Conservation (phyloP, 1,140 invertebrate species). For the Dendrolimus kikuchii region DNA sequence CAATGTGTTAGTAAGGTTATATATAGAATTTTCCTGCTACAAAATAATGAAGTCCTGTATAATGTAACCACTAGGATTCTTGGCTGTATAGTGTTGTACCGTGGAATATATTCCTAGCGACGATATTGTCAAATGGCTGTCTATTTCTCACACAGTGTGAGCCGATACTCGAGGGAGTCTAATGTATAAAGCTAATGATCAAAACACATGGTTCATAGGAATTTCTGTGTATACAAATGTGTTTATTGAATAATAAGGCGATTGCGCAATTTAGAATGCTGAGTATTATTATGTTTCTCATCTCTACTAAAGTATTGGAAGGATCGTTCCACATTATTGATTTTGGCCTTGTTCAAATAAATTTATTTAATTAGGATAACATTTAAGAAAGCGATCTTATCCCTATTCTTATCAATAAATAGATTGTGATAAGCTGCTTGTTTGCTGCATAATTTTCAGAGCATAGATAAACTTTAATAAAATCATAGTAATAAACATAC, state of each 20-base stretch:
- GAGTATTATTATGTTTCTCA: slow-evolving; percentile 15
- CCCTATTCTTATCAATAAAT: too few species aligned
- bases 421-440: too few species aligned
- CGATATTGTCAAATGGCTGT: slow-evolving; percentile 44
- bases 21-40: slow-evolving; percentile 11
- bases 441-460: too few species aligned
- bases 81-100: slow-evolving; percentile 15
- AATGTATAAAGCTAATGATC: slow-evolving; percentile 42
- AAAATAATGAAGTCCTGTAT: slow-evolving; percentile 33
- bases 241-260: slow-evolving; percentile 42
- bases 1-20: too few species aligned
- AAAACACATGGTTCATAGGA: slow-evolving; percentile 32
- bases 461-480: too few species aligned
- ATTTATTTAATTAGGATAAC: neutral
- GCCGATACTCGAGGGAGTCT: slow-evolving; percentile 32
- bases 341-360: neutral
- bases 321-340: too few species aligned
- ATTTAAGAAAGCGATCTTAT: too few species aligned
- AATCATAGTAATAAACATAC: too few species aligned
- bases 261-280: slow-evolving; percentile 30
- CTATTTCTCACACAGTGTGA: slow-evolving; percentile 48
- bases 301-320: neutral
- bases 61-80: slow-evolving; percentile 24
- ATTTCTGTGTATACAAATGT: slow-evolving; percentile 39
- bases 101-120: slow-evolving; percentile 29